These are phyloP conservation scores for Zygogramma bicolorata DNA, from an alignment of 2,888 invertebrate species.

Conservation along the genomic window DNA sequence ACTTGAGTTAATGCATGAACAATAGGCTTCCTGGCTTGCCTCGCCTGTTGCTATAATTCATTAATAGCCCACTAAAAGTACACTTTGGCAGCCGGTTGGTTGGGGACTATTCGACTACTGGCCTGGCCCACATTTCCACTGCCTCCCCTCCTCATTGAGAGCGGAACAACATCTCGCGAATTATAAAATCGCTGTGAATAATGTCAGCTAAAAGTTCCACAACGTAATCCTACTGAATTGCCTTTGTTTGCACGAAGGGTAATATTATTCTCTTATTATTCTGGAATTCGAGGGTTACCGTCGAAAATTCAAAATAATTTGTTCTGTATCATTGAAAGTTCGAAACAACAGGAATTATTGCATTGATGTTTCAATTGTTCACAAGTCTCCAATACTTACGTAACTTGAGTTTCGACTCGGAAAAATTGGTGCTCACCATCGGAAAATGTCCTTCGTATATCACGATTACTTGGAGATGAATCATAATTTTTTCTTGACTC, in stretches of 20 bases:
- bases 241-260: constrained; percentile 45
- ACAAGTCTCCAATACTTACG: too few species aligned
- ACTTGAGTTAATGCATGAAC: constrained; percentile 67
- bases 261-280: background rate
- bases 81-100: constrained; percentile 45
- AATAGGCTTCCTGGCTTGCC: constrained; percentile 63
- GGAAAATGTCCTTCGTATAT: too few species aligned
- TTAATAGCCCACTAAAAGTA: constrained; percentile 68
- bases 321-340: background rate
- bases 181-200: constrained; percentile 59
- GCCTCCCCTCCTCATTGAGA: constrained; percentile 58
- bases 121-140: constrained; percentile 51
- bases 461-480: too few species aligned
- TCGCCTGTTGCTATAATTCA: constrained; percentile 68
- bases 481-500: too few species aligned
- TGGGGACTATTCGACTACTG: constrained; percentile 20
- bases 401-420: too few species aligned
- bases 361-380: too few species aligned
- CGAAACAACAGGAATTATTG: background rate
- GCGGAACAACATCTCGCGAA: constrained; percentile 52
- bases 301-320: background rate
- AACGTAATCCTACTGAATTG: constrained; percentile 53
- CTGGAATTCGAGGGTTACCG: background rate
- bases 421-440: too few species aligned
- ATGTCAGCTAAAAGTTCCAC: constrained; percentile 60